Evolutionary conservation across 2,113 vertebrate species (phyloP).

Genomic region (Grallaria varia): DNA sequence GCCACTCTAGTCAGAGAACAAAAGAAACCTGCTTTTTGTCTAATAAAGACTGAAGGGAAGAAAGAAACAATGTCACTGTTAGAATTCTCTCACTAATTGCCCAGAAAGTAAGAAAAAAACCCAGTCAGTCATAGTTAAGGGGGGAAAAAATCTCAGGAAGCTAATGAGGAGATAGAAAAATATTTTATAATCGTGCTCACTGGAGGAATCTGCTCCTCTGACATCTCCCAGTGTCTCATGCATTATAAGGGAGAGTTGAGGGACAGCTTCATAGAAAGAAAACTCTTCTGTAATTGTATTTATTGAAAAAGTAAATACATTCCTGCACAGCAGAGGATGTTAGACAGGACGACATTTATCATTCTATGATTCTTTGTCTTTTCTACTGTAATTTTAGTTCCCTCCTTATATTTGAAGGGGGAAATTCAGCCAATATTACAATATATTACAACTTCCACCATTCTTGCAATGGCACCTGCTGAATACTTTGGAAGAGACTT

Average conservation of each 20-base stretch:
- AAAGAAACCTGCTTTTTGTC: constrained; percentile 20
- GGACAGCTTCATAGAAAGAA: constrained; percentile 16
- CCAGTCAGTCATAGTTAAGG: neutral
- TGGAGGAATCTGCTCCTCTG: neutral
- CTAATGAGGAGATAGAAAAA: constrained; percentile 36
- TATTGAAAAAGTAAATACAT: constrained; percentile 55
- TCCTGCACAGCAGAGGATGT: constrained; percentile 4
- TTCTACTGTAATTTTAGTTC: constrained; percentile 13
- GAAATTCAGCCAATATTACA: constrained; percentile 24
- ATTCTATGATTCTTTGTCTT: constrained; percentile 10
- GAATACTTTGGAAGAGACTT: constrained; percentile 17
- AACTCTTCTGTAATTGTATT: constrained; percentile 36
- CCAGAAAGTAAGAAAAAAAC: neutral
- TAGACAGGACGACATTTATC: neutral
- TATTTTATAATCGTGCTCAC: constrained; percentile 7
- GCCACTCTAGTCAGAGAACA: neutral
- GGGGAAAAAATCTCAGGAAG: neutral
- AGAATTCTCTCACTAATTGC: constrained; percentile 56
- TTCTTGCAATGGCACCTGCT: neutral
- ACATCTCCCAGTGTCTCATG: neutral
- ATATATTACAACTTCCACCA: constrained; percentile 28
- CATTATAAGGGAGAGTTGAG: neutral
- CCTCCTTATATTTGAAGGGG: neutral
- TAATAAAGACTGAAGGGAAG: constrained; percentile 1
- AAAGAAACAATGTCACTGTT: neutral